Percentiles rank a stretch among this genome's conserved stretches.
These are phyloP conservation scores for Thereva unica DNA, from an alignment of 2,888 invertebrate genomes.

Conservation along the genomic window DNA sequence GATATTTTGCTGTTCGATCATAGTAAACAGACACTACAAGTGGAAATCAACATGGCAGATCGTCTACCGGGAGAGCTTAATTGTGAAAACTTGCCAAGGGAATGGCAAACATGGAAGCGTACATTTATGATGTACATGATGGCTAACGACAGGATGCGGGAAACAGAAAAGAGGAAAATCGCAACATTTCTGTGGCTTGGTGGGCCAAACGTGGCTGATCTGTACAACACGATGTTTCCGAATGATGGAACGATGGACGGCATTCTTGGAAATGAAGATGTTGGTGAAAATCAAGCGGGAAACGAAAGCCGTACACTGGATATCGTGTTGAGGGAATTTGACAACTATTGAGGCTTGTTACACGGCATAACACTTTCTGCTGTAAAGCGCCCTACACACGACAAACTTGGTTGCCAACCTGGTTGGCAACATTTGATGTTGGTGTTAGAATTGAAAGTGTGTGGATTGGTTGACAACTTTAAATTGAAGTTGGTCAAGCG, in stretches of 20 bases:
- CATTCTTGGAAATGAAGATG: neutral
- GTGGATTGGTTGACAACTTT: too few relatives aligned
- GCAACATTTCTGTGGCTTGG: neutral
- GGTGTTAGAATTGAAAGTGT: too few relatives aligned
- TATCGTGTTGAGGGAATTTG: constrained; percentile 37
- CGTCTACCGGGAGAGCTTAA: neutral
- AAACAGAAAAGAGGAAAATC: neutral
- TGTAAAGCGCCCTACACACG: too few relatives aligned
- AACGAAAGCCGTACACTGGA: constrained; percentile 9
- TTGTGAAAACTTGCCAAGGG: neutral
- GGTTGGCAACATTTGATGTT: too few relatives aligned
- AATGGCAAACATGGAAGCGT: neutral
- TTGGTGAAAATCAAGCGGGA: neutral
- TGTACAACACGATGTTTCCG: neutral
- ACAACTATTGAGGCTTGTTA: too few relatives aligned
- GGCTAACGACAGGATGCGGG: neutral
- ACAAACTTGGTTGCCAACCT: too few relatives aligned
- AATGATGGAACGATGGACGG: neutral
- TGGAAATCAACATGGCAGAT: too few relatives aligned
- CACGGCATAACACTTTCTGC: too few relatives aligned
- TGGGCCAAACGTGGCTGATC: neutral
- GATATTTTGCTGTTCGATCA: too few relatives aligned
- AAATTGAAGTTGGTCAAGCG: too few relatives aligned
- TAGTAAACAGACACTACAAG: too few relatives aligned
- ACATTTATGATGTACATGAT: neutral